A percentile compares a stretch with the other conserved stretches of the same genome.
phyloP scores from a whole-genome alignment of 2,797 vertebrate genomes.

The Arctocebus calabarensis region DNA sequence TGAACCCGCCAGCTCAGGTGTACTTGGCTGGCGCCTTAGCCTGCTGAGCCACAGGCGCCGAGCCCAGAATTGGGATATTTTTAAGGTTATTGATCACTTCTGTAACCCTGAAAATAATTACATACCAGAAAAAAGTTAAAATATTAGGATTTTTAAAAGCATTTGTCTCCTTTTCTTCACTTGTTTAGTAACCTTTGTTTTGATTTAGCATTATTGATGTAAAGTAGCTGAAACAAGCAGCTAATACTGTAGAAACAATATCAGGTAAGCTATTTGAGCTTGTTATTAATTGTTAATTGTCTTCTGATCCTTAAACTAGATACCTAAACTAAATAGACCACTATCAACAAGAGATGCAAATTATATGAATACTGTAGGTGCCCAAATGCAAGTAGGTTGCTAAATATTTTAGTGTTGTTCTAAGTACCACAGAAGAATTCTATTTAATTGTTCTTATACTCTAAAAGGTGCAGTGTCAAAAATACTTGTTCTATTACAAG shows the following conservation, averaged over 20 bases:
- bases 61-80: not conserved
- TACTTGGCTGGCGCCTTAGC: too few species aligned
- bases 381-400: constrained; percentile 66
- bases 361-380: constrained; percentile 86
- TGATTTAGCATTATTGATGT: constrained; percentile 83
- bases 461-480: not conserved
- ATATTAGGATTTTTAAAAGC: not conserved
- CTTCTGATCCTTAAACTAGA: constrained; percentile 94
- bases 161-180: not conserved
- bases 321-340: constrained; percentile 87
- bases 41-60: too few species aligned
- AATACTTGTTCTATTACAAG: not conserved
- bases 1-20: too few species aligned
- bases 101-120: not conserved
- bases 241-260: constrained; percentile 83
- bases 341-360: constrained; percentile 85
- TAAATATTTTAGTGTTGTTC: constrained; percentile 85
- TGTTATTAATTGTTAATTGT: constrained; percentile 96
- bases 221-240: constrained; percentile 76
- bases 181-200: constrained; percentile 76
- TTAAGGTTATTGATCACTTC: not conserved
- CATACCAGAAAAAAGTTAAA: not conserved
- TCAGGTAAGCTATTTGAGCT: constrained; percentile 94
- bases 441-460: not conserved
- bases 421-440: constrained; percentile 70